Base-by-base conservation (phyloP, 2,113 vertebrate species). In the Catharus bicknelli region DNA sequence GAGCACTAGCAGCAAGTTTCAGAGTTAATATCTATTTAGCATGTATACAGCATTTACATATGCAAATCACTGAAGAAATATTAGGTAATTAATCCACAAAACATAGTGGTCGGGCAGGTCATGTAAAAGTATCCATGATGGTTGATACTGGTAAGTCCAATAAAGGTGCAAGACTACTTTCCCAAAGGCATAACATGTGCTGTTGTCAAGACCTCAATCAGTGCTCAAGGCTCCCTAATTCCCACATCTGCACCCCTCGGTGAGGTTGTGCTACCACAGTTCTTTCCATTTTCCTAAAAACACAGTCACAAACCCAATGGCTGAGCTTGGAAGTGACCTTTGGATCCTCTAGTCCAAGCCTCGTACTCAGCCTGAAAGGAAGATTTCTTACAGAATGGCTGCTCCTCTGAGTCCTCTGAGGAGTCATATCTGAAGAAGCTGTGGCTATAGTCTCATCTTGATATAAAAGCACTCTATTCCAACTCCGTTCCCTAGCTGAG, bases 41-140 rank as follows among this genome's bases (percentile, higher is more conserved):
- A 95, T 85, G 87, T 91, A 88, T 69, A 93, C 72, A 87, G 10
- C 32, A 93, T 91, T 94, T 88, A 58, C 72, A 74, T 63, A 83
- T 74, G 80, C 67, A 95, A 74, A 91, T 80, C 14, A 54, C 30
- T 32, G 51, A 86, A 86, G 55, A 86, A 83, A 59, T 76, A 81
- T 67, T 90, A 86, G 30, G 23, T 63, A 86, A 88, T 90, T 90
- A 77, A 59, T 86, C 43, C 55, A 42, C 34, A 66, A 26, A 73
- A 62, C 18, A 30, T 11, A 34, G 14, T 62, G 43, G 26, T 55
- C 6, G 7, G 21, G 34, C 48, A 88, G 13, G 19, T 86, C 34
- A 26, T 59, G 16, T 63, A 58, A 54, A 90, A 91, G 54, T 34
- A 73, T 26, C 20, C 34, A 9, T 34, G 22, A 58, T 4, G 51